These are phyloP conservation scores for Heliconius hermathena DNA, from an alignment of 1,140 invertebrate species.

Conservation along the genomic window DNA sequence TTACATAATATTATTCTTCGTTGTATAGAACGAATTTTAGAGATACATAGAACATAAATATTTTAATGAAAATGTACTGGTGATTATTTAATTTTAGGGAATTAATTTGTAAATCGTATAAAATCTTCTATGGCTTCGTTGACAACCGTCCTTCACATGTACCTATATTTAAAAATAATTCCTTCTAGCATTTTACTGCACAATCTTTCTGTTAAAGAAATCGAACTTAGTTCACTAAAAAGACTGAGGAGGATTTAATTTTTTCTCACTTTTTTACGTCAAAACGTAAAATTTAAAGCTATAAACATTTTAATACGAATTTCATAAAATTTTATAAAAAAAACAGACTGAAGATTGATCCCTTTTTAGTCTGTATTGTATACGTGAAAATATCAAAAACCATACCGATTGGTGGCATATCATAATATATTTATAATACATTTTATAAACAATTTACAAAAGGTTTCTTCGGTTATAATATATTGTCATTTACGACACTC, in stretches of 20 bases:
- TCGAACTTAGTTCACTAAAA: constrained; percentile 60
- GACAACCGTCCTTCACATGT: constrained; percentile 48
- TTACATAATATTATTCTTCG: not conserved
- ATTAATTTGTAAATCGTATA: not conserved
- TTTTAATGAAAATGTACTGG: not conserved
- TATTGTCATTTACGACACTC: not conserved
- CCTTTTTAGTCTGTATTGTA: constrained; percentile 37
- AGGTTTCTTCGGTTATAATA: not conserved
- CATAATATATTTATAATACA: constrained; percentile 25
- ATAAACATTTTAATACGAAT: constrained; percentile 23
- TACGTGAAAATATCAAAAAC: constrained; percentile 26
- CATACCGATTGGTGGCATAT: constrained; percentile 32
- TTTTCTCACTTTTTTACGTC: constrained; percentile 69
- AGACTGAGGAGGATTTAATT: constrained; percentile 68
- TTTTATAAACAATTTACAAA: constrained; percentile 27
- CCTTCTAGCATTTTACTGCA: constrained; percentile 6
- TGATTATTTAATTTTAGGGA: not conserved
- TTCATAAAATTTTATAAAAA: constrained; percentile 37
- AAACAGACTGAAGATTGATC: constrained; percentile 40
- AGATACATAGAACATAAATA: not conserved
- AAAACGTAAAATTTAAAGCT: constrained; percentile 31
- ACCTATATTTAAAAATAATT: constrained; percentile 21
- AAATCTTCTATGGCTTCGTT: constrained; percentile 34
- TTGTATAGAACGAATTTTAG: constrained; percentile 3
- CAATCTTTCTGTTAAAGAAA: constrained; percentile 40